phyloP scores from a whole-genome alignment of 2,797 vertebrate species.

The Ciconia nigra region DNA sequence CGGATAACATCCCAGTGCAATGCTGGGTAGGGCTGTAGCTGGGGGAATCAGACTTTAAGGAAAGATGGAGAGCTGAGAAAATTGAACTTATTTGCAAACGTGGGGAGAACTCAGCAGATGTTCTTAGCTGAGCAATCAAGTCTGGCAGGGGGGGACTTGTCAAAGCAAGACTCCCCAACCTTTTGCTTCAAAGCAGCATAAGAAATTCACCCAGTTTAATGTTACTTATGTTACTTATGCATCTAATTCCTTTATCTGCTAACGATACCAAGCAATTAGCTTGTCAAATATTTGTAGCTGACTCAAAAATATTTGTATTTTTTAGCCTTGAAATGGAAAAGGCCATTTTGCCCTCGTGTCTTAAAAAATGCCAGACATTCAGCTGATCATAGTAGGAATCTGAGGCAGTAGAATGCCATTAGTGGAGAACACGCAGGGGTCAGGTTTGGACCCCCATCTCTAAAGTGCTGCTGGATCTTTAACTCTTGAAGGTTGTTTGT shows the following conservation, averaged over 20 bases:
- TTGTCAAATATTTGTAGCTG: neutral
- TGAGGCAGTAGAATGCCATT: neutral
- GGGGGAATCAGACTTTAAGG: neutral
- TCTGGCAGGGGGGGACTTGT: neutral
- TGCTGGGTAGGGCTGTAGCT: neutral
- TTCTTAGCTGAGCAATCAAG: neutral
- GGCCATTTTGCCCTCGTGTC: neutral
- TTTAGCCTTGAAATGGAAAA: neutral
- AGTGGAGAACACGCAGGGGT: neutral
- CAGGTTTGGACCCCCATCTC: neutral
- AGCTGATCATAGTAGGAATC: neutral
- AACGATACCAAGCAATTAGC: neutral
- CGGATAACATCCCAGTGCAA: rapidly evolving
- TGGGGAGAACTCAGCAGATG: neutral
- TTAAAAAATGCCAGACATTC: neutral
- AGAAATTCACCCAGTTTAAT: neutral
- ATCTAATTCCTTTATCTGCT: neutral
- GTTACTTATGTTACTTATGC: neutral
- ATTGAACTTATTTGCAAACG: neutral
- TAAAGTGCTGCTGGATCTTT: neutral
- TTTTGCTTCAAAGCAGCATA: neutral
- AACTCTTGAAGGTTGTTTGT: neutral
- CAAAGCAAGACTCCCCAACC: neutral
- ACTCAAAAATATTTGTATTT: neutral
- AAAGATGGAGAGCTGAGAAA: neutral